Conservation (phyloP, 2,797 vertebrate species). For the Tachyglossus aculeatus region DNA sequence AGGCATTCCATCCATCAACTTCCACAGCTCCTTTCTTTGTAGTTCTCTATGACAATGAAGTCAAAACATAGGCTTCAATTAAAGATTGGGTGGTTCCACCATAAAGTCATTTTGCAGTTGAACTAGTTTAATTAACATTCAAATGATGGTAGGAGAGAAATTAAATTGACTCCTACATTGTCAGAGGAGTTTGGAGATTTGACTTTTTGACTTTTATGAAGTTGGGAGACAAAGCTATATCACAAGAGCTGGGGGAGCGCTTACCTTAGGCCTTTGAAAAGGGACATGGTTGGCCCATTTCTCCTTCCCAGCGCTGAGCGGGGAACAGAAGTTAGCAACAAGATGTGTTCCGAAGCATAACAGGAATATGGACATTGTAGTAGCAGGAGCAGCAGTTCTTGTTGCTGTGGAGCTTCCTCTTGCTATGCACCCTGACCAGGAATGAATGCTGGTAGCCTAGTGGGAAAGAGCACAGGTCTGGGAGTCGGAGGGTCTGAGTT, state of each 20-base stretch:
- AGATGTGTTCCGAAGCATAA: too few relatives aligned
- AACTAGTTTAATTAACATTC: background rate
- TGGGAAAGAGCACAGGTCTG: too few relatives aligned
- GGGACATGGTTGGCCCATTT: background rate
- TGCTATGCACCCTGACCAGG: too few relatives aligned
- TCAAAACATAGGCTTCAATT: conserved; percentile 7
- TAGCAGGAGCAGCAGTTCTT: too few relatives aligned
- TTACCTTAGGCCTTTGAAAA: background rate
- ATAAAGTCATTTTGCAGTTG: background rate
- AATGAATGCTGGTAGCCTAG: too few relatives aligned
- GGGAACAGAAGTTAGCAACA: too few relatives aligned
- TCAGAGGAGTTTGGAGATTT: background rate
- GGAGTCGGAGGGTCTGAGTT: too few relatives aligned
- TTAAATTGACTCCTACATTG: background rate
- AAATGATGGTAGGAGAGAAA: background rate
- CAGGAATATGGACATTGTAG: too few relatives aligned
- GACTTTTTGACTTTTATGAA: background rate
- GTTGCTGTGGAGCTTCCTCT: too few relatives aligned
- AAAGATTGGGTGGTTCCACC: conserved; percentile 20
- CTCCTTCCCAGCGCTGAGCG: too few relatives aligned
- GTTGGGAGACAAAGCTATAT: background rate
- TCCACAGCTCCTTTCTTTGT: conserved; percentile 24
- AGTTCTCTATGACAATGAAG: background rate
- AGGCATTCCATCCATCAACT: background rate
- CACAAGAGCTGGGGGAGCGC: background rate